Percentiles rank a stretch among this genome's conserved stretches.
Conservation (phyloP, 2,888 invertebrate genomes). For the Agriotes lineatus region DNA sequence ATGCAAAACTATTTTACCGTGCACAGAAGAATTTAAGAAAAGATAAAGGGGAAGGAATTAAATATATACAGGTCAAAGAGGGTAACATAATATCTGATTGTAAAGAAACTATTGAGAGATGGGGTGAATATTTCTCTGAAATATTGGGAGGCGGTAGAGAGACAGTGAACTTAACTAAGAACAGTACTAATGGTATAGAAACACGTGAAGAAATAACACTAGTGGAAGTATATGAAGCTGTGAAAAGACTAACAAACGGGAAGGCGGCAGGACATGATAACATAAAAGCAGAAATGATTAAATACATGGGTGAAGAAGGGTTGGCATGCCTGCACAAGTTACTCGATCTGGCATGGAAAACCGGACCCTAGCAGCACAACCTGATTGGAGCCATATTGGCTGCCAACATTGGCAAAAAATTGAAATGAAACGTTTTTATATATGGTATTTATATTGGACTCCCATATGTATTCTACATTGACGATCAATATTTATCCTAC, state of each 20-base stretch:
- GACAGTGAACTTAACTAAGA: not conserved
- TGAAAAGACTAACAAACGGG: not conserved
- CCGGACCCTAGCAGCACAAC: too few relatives aligned
- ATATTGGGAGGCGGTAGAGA: not conserved
- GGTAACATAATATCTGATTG: too few relatives aligned
- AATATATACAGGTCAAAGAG: not conserved
- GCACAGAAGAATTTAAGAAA: not conserved
- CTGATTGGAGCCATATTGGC: too few relatives aligned
- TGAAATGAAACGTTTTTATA: too few relatives aligned
- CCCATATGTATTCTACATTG: too few relatives aligned
- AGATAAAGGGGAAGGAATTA: not conserved
- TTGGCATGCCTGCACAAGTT: not conserved
- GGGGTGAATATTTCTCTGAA: not conserved
- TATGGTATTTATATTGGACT: too few relatives aligned
- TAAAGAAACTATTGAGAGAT: not conserved
- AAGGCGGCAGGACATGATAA: not conserved
- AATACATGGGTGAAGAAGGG: not conserved
- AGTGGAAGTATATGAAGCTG: not conserved
- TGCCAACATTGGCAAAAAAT: too few relatives aligned
- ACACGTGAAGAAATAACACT: not conserved
- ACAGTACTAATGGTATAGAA: not conserved
- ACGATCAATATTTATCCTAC: too few relatives aligned
- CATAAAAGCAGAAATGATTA: too few relatives aligned
- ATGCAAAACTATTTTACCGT: not conserved
- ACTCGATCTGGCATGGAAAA: too few relatives aligned